Conservation (phyloP, 2,797 vertebrate genomes). For the Sebastes hubbsi region DNA sequence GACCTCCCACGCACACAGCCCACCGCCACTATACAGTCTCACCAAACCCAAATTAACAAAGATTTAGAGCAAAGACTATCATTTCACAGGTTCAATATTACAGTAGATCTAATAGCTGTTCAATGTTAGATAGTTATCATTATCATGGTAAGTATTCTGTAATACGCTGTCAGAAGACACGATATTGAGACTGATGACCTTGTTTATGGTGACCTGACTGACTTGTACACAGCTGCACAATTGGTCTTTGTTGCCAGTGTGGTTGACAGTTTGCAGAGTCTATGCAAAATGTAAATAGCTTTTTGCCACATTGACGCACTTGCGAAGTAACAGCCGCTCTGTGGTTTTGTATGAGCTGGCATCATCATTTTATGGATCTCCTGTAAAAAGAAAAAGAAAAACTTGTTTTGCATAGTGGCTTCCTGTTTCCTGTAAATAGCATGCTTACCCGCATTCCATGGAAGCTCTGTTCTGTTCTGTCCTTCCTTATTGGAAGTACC, state of each 20-base stretch:
- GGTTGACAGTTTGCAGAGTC: slow-evolving; percentile 30
- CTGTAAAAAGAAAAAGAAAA: slow-evolving; percentile 2
- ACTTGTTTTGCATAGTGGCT: slow-evolving; percentile 38
- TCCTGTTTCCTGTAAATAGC: slow-evolving; percentile 27
- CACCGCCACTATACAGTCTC: not conserved
- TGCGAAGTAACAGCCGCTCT: slow-evolving; percentile 62
- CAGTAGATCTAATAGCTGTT: not conserved
- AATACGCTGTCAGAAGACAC: not conserved
- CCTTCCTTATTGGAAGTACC: not conserved
- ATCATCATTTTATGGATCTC: slow-evolving; percentile 31
- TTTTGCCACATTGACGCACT: slow-evolving; percentile 69
- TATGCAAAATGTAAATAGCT: slow-evolving; percentile 57
- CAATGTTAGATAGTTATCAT: not conserved
- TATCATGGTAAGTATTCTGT: not conserved
- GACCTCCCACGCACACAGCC: slow-evolving; percentile 21
- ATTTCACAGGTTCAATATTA: not conserved
- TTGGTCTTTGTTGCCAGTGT: slow-evolving; percentile 42
- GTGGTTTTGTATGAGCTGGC: slow-evolving; percentile 17
- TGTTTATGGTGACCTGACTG: not conserved
- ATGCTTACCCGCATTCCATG: not conserved
- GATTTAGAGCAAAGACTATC: not conserved
- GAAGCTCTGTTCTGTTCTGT: not conserved
- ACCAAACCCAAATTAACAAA: not conserved
- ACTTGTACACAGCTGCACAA: slow-evolving; percentile 9
- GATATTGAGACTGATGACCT: not conserved